Evolutionary conservation across 2,113 vertebrate species (phyloP), one percentile per base, ranked within the genome.

Genomic region (Pogonocichla stellata): DNA sequence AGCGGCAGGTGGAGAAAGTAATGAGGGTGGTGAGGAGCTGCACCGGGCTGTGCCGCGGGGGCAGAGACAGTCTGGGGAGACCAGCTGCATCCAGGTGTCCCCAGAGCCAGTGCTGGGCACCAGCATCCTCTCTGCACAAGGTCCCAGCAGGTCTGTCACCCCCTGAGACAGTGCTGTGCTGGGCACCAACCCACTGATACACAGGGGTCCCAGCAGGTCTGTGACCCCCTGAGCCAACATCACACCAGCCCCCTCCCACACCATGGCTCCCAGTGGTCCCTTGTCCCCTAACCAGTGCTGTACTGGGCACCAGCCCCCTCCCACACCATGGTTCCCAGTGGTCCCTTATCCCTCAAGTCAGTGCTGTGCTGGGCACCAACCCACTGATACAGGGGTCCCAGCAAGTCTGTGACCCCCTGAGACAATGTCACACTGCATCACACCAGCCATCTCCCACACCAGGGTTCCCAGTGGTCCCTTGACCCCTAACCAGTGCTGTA

Each of bases 1-100:
- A 84, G 61, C 33, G 14, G 45, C 9, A 61, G 50, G 20, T 53
- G 56, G 94, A 92, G 92, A 95, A 94, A 96, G 94, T 95, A 78
- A 90, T 81, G 90, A 93, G 25, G 72, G 12, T 83, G 69, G 26
- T 7, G 54, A 87, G 25, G 60, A 85, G 28, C 13, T 2, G 19
- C 14, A 51, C 7, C 7, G 3, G 36, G 85, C 60, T 47, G 47
- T 1, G 62, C 36, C 0, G 53, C 4, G 0, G 81, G 93, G 65
- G 42, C 8, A 38, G 65, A 88, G 43, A 65, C 19, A 14, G 64
- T 80, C 67, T 4, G 2, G 15, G 57, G 77, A 47, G 5, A 1
- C 24, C 60, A 29, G 31, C 18, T 1, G 12, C 14, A 33, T 65
- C 29, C 40, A 0, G 0, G 14, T 2, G 6, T 51, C 24, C 42